These are phyloP conservation scores for Ctenopoma multispine DNA, from an alignment of 2,797 vertebrate genomes.

Conservation along the genomic window DNA sequence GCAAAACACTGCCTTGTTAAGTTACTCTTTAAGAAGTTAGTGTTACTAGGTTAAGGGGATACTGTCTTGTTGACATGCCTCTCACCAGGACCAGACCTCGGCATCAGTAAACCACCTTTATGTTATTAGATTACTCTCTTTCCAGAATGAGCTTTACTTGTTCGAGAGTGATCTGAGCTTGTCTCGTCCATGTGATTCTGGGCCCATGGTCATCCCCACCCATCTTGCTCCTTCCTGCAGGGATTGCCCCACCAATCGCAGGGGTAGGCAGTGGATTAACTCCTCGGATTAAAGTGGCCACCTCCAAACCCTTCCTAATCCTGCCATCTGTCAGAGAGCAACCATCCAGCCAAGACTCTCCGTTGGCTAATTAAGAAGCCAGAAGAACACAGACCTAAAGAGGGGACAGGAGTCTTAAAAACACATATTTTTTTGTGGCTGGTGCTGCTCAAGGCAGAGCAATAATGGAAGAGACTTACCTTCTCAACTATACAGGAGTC, in stretches of 20 bases:
- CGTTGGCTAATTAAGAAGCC: constrained; percentile 74
- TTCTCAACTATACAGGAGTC: constrained; percentile 87
- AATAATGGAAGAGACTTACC: constrained; percentile 87
- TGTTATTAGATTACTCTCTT: constrained; percentile 43
- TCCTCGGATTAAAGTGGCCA: constrained; percentile 83
- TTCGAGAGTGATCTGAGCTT: constrained; percentile 43
- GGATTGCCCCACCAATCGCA: constrained; percentile 74
- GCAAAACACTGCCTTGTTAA: background rate
- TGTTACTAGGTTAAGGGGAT: background rate
- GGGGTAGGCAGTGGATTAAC: constrained; percentile 79
- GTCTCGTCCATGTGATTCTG: constrained; percentile 40
- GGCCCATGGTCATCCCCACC: constrained; percentile 51
- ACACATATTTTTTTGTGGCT: constrained; percentile 33
- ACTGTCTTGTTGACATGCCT: background rate
- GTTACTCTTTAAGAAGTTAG: background rate
- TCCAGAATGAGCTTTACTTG: constrained; percentile 71
- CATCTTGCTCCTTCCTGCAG: constrained; percentile 48
- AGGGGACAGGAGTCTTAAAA: constrained; percentile 24
- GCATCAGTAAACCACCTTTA: constrained; percentile 11
- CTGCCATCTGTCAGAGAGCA: constrained; percentile 89
- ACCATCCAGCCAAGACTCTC: constrained; percentile 67
- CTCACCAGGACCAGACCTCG: background rate
- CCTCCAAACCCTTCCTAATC: constrained; percentile 83
- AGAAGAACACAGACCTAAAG: constrained; percentile 47
- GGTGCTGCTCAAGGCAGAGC: background rate